Percentiles rank a stretch among this genome's conserved stretches.
Conservation (phyloP, 2,113 vertebrate species). For the Mungos mungo region DNA sequence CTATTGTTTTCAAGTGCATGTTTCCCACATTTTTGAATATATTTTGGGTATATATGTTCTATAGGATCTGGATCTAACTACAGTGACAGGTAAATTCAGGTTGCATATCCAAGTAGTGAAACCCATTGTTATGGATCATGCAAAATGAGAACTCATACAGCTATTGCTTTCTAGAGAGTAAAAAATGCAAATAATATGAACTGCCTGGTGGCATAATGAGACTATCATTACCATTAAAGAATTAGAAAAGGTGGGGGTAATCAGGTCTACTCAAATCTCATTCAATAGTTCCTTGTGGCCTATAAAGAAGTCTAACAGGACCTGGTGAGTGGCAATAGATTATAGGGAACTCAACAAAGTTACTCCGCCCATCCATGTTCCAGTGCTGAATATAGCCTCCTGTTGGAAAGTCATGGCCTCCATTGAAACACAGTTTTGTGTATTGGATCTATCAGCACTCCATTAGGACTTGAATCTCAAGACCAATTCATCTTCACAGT, state of each 20-base stretch:
- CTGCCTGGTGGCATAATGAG: neutral
- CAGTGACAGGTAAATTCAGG: neutral
- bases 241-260: neutral
- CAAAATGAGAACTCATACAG: neutral
- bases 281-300: neutral
- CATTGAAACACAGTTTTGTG: neutral
- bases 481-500: neutral
- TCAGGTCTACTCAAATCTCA: neutral
- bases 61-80: neutral
- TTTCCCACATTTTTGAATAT: neutral
- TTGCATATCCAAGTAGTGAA: neutral
- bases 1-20: neutral
- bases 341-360: neutral
- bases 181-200: neutral
- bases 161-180: neutral
- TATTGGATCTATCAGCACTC: neutral
- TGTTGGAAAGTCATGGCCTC: neutral
- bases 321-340: neutral
- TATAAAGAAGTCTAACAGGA: neutral
- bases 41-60: neutral
- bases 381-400: neutral
- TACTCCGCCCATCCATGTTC: neutral
- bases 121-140: neutral
- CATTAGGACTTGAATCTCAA: neutral
- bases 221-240: neutral